A percentile compares a stretch with the other conserved stretches of the same genome.
phyloP scores from a whole-genome alignment of 2,113 vertebrate genomes.

The Pelecanoides urinatrix region DNA sequence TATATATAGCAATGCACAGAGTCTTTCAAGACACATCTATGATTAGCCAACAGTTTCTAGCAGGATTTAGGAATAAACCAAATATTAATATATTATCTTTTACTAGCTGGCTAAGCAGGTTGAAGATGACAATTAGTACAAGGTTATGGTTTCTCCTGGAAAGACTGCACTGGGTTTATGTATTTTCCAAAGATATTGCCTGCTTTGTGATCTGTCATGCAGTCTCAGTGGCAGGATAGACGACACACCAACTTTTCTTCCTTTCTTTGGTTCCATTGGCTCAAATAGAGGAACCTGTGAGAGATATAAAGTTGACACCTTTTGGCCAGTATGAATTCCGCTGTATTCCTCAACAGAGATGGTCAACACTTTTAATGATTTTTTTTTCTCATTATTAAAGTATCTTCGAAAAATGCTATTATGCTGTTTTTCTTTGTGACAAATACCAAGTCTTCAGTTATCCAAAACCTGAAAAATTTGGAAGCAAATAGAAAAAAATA shows the following conservation, averaged over 20 bases:
- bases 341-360: neutral
- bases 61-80: neutral
- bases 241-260: neutral
- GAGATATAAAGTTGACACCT: neutral
- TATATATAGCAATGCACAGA: neutral
- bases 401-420: neutral
- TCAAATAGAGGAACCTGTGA: neutral
- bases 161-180: neutral
- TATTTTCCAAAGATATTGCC: neutral
- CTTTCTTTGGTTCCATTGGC: neutral
- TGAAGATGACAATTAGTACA: neutral
- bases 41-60: neutral
- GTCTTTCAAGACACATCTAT: neutral
- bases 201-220: neutral
- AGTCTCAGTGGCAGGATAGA: neutral
- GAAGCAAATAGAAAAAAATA: neutral
- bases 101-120: neutral
- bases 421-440: neutral
- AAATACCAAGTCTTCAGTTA: neutral
- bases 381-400: neutral
- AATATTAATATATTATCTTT: neutral
- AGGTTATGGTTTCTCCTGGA: neutral
- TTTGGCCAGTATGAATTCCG: neutral
- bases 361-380: neutral
- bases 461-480: neutral